Conservation (phyloP, 2,888 invertebrate species). For the Morinoia aosen region DNA sequence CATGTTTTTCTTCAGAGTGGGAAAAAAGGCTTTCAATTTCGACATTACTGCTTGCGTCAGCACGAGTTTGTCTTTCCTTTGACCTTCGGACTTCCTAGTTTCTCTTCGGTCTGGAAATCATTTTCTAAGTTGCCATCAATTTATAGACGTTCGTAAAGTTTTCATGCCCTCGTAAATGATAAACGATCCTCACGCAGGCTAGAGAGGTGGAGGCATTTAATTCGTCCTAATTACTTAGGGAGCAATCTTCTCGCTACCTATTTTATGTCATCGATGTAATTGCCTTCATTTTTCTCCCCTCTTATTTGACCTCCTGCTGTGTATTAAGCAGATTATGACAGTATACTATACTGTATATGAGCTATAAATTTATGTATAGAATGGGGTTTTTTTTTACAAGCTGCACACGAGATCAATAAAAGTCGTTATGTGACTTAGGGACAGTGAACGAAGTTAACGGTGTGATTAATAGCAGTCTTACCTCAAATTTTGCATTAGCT, state of each 20-base stretch:
- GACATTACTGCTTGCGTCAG: background rate
- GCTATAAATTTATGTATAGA: too few species aligned
- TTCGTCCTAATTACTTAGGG: background rate
- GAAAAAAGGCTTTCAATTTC: background rate
- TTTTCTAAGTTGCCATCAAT: background rate
- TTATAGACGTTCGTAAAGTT: conserved; percentile 12
- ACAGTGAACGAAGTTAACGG: background rate
- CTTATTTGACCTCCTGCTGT: background rate
- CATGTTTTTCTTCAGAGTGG: background rate
- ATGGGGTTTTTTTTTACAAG: background rate
- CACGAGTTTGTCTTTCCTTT: background rate
- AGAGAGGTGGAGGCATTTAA: background rate
- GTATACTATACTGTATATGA: too few species aligned
- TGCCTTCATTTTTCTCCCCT: background rate
- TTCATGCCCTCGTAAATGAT: background rate
- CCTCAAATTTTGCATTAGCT: background rate
- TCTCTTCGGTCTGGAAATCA: background rate
- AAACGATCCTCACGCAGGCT: background rate
- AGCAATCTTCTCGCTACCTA: background rate
- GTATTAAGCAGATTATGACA: too few species aligned
- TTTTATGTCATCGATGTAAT: background rate
- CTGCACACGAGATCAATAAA: background rate
- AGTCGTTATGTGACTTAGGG: background rate
- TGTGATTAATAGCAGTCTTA: background rate
- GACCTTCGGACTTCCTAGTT: background rate